Evolutionary conservation across 2,888 invertebrate genomes (phyloP).

Genomic region (Cecidostiba fungosa): DNA sequence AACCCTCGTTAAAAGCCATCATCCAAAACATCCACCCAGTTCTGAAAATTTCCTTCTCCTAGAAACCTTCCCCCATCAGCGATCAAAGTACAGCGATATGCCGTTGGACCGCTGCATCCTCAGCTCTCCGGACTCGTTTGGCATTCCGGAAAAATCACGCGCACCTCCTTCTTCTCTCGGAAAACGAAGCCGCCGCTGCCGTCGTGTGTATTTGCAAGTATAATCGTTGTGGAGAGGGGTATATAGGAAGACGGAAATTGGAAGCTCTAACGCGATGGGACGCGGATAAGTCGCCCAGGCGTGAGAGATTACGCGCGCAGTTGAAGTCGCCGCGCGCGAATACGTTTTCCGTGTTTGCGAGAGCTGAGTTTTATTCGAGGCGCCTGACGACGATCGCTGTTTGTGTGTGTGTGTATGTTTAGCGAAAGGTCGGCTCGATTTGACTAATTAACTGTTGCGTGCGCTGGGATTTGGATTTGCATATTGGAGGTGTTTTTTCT

Average conservation of each 20-base stretch:
- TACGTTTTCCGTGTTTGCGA: slow-evolving; percentile 58
- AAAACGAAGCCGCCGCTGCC: slow-evolving; percentile 32
- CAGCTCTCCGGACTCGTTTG: slow-evolving; percentile 36
- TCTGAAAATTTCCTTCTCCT: too few relatives aligned
- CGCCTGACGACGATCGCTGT: background rate
- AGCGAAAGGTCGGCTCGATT: background rate
- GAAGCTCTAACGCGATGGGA: slow-evolving; percentile 55
- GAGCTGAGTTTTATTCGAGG: background rate
- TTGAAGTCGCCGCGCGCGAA: slow-evolving; percentile 4
- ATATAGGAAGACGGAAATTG: slow-evolving; percentile 55
- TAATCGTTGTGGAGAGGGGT: slow-evolving; percentile 30
- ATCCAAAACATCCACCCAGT: too few relatives aligned
- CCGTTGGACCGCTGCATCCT: background rate
- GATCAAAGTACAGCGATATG: slow-evolving; percentile 42
- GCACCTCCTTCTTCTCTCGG: slow-evolving; percentile 1
- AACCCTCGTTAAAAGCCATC: too few relatives aligned
- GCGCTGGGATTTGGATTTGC: background rate
- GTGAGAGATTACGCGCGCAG: slow-evolving; percentile 49
- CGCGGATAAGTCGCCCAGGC: slow-evolving; percentile 52
- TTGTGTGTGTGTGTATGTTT: background rate
- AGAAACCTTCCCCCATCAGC: background rate
- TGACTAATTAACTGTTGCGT: slow-evolving; percentile 57
- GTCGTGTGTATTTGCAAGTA: slow-evolving; percentile 56
- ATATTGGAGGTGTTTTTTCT: background rate
- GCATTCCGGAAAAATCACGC: slow-evolving; percentile 52